Conservation (phyloP, 1,140 invertebrate genomes). For the Anagrus nilaparvatae region DNA sequence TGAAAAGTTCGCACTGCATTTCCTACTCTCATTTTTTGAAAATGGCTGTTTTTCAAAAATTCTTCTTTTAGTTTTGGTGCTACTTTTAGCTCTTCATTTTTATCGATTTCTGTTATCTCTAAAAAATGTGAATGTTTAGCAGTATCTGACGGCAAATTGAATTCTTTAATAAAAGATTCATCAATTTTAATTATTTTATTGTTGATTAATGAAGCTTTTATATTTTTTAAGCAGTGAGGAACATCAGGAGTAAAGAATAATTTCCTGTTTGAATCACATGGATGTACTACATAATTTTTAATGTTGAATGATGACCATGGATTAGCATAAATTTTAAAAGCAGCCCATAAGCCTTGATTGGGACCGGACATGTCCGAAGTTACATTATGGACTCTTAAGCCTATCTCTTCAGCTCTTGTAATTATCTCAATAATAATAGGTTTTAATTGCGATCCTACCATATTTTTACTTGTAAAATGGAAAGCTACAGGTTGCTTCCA, state of each 20-base stretch:
- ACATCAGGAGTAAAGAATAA: conserved; percentile 6
- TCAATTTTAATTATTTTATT: conserved; percentile 1
- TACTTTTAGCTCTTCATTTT: not conserved
- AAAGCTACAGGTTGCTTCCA: conserved; percentile 10
- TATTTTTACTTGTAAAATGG: conserved; percentile 3
- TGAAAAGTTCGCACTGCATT: not conserved
- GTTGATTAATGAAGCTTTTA: conserved; percentile 5
- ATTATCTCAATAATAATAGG: not conserved
- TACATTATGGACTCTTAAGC: not conserved
- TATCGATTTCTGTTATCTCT: conserved; percentile 1
- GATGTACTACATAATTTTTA: not conserved
- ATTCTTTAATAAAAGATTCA: conserved; percentile 1
- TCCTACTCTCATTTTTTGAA: conserved; percentile 4
- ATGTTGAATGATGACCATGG: conserved; percentile 1
- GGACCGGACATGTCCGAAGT: conserved; percentile 1
- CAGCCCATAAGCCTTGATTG: conserved; percentile 5
- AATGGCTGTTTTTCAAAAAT: conserved; percentile 1
- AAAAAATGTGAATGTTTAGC: not conserved
- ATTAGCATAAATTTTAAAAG: conserved; percentile 1
- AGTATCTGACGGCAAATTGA: conserved; percentile 1
- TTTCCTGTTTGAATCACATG: not conserved
- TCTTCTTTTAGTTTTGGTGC: conserved; percentile 10
- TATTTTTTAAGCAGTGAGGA: conserved; percentile 9
- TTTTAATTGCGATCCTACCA: not conserved
- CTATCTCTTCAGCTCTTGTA: not conserved